Base-by-base conservation (phyloP, 2,113 vertebrate species). In the Phocoena sinus region DNA sequence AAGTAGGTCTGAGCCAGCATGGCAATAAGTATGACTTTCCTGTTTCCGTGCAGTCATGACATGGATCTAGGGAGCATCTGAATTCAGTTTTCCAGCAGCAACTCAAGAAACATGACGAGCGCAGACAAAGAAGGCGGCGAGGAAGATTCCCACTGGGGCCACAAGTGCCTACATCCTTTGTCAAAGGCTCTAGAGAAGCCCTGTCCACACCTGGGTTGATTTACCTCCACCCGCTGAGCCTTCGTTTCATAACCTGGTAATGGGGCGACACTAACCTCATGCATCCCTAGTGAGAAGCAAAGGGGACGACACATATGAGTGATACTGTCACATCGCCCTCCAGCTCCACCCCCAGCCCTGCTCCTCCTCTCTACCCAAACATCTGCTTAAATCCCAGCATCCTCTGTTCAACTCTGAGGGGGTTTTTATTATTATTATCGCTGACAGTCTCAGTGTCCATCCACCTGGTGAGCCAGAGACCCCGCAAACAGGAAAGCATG, bases 261-360 rank as follows among this genome's bases (percentile, higher is more conserved):
- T 20, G 14, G 62, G 73, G 21, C 12, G 3, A 18, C 21, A 3
- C 33, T 73, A 9, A 33, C 9, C 14, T 18, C 33, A 7, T 1
- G 8, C 60, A 21, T 31, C 14, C 23, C 6, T 4, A 25, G 7
- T 5, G 68, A 63, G 12, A 68, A 11, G 2, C 31, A 15, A 21
- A 84, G 47, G 1, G 44, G 26, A 62, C 0, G 2, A 18, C 0
- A 18, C 25, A 5, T 15, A 8, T 26, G 41, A n/a, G 50, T 0
- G 10, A 38, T 3, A 0, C 23, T 7, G 2, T 41, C 6, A 0
- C 11, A 14, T 6, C 15, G 0, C 5, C 18, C 3, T 31, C 36
- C 17, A 25, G 7, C 70, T 23, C 13, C 2, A 4, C 12, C 6
- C 12, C 11, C 14, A 8, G 41, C 15, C 60, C 38, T 8, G 0